phyloP scores from a whole-genome alignment of 2,113 vertebrate species.

The Cryptomyrus ogoouensis region DNA sequence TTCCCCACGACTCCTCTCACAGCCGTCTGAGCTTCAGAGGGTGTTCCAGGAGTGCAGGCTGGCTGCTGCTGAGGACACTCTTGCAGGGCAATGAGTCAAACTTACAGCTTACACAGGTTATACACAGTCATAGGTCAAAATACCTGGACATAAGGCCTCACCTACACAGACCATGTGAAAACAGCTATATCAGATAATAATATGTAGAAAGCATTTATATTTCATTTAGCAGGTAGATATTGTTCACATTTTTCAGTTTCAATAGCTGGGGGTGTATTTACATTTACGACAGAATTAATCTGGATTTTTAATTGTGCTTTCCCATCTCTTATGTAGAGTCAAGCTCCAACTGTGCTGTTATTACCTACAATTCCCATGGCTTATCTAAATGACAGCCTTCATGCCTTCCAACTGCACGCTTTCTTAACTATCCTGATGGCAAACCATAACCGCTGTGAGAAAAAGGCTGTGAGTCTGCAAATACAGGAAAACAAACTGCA shows the following conservation, averaged over 20 bases:
- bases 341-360: not conserved
- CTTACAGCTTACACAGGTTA: not conserved
- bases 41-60: not conserved
- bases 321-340: not conserved
- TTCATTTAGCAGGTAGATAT: constrained; percentile 9
- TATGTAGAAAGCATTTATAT: constrained; percentile 14
- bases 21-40: constrained; percentile 48
- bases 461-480: not conserved
- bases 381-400: not conserved
- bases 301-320: not conserved
- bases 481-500: not conserved
- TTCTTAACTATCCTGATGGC: not conserved
- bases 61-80: not conserved
- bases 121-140: constrained; percentile 1
- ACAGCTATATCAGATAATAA: not conserved
- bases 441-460: not conserved
- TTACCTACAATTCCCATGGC: not conserved
- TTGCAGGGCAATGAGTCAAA: not conserved
- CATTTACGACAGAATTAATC: not conserved
- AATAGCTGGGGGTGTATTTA: constrained; percentile 11
- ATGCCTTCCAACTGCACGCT: not conserved
- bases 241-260: not conserved
- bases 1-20: constrained; percentile 62
- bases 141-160: too few species aligned
- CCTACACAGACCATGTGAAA: not conserved